These are phyloP conservation scores for Desmophyllum pertusum DNA, from an alignment of 92 coral and sea anemone genomes.

Conservation along the genomic window DNA sequence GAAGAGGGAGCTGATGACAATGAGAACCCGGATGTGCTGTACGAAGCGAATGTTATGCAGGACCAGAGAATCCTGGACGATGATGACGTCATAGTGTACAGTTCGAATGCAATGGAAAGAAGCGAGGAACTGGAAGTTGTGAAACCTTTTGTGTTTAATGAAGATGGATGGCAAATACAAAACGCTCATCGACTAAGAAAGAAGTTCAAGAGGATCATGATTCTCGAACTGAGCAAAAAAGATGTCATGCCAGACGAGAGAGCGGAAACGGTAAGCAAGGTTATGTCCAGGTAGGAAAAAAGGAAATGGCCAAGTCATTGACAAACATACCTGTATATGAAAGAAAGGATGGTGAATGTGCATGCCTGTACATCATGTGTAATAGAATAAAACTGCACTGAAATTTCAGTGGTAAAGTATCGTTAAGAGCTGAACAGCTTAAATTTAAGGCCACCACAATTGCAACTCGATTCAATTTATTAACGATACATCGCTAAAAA, in stretches of 20 bases:
- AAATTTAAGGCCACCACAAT: too few species aligned
- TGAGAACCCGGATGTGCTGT: slow-evolving; percentile 53
- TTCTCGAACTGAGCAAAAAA: slow-evolving; percentile 59
- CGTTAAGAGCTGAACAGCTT: too few species aligned
- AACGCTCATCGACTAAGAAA: slow-evolving; percentile 31
- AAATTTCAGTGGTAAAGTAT: too few species aligned
- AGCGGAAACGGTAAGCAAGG: slow-evolving; percentile 29
- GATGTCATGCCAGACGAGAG: slow-evolving; percentile 82
- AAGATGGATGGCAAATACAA: slow-evolving; percentile 68
- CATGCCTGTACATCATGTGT: too few species aligned
- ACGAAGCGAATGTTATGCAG: slow-evolving; percentile 70
- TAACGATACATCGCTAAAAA: too few species aligned
- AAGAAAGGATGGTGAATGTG: too few species aligned
- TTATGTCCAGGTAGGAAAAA: not conserved
- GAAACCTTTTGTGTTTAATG: slow-evolving; percentile 37
- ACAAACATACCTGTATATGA: not conserved
- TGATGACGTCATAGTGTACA: slow-evolving; percentile 64
- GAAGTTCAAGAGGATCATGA: slow-evolving; percentile 52
- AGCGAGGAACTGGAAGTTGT: slow-evolving; percentile 34
- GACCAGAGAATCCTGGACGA: slow-evolving; percentile 73
- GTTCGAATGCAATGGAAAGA: not conserved
- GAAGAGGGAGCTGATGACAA: slow-evolving; percentile 57
- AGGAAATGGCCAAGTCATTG: not conserved
- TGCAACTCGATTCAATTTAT: too few species aligned
- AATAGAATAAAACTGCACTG: not conserved